A percentile compares a stretch with the other conserved stretches of the same genome.
Conservation (phyloP, 2,888 invertebrate species). For the Nysson spinosus region DNA sequence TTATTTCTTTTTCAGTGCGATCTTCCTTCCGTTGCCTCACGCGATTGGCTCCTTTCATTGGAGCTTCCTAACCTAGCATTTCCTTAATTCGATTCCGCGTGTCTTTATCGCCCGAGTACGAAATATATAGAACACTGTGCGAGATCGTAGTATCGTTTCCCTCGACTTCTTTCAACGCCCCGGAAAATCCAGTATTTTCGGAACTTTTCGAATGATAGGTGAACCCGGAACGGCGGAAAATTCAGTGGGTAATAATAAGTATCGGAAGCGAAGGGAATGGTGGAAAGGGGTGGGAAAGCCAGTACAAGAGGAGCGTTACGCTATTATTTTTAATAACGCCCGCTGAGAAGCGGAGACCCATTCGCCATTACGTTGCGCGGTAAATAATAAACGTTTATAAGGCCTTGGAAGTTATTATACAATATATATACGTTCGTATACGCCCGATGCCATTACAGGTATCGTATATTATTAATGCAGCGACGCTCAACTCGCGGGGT, state of each 20-base stretch:
- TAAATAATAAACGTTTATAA: slow-evolving; percentile 78
- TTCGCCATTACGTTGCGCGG: slow-evolving; percentile 76
- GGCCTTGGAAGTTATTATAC: slow-evolving; percentile 78
- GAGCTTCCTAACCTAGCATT: too few species aligned
- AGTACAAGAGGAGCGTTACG: slow-evolving; percentile 39
- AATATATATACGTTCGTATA: slow-evolving; percentile 75
- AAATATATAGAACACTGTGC: too few species aligned
- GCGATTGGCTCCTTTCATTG: not conserved
- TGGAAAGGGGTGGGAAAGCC: slow-evolving; percentile 18
- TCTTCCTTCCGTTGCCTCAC: slow-evolving; percentile 26
- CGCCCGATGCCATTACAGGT: slow-evolving; percentile 76
- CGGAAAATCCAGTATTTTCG: too few species aligned
- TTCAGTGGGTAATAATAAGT: slow-evolving; percentile 10
- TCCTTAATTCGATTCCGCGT: too few species aligned
- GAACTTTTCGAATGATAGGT: too few species aligned
- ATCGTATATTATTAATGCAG: slow-evolving; percentile 78
- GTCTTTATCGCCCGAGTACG: too few species aligned
- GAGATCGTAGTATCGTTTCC: not conserved
- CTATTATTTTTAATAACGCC: slow-evolving; percentile 75
- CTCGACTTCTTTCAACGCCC: not conserved
- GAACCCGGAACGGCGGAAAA: too few species aligned
- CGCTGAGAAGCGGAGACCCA: slow-evolving; percentile 68
- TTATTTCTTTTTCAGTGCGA: slow-evolving; percentile 39
- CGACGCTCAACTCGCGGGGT: slow-evolving; percentile 76
- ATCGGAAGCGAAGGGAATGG: slow-evolving; percentile 6